A percentile compares a stretch with the other conserved stretches of the same genome.
Conservation (phyloP, 2,888 invertebrate genomes). For the Stenchaetothrips biformis region DNA sequence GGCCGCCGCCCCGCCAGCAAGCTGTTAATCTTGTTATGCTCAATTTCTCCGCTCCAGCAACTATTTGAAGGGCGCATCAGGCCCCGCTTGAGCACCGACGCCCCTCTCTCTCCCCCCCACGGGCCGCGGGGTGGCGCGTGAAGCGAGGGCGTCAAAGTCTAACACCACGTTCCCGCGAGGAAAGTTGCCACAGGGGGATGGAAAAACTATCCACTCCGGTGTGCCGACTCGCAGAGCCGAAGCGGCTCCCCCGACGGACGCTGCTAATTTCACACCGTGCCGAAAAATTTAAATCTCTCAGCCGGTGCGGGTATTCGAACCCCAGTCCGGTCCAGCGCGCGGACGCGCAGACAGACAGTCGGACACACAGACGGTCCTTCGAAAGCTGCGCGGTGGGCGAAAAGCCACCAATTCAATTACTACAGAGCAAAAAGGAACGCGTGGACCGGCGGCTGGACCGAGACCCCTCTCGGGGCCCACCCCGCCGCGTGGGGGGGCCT, state of each 20-base stretch:
- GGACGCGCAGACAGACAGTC: not conserved
- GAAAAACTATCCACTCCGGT: too few relatives aligned
- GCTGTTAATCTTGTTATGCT: slow-evolving; percentile 22
- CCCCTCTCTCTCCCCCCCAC: too few relatives aligned
- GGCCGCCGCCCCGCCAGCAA: not conserved
- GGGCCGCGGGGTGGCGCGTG: not conserved
- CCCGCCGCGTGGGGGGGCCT: too few relatives aligned
- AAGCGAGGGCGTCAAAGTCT: slow-evolving; percentile 14
- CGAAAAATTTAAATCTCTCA: too few relatives aligned
- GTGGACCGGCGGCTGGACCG: not conserved
- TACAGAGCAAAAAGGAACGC: not conserved
- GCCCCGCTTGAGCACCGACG: not conserved
- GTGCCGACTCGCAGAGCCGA: too few relatives aligned
- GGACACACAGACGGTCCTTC: not conserved
- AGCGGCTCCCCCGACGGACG: too few relatives aligned
- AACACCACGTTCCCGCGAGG: not conserved
- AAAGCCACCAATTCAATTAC: not conserved
- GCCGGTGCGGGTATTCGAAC: too few relatives aligned
- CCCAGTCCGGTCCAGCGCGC: too few relatives aligned
- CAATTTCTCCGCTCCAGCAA: slow-evolving; percentile 20
- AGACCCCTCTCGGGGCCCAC: too few relatives aligned
- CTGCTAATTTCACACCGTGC: too few relatives aligned
- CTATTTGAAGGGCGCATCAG: slow-evolving; percentile 8
- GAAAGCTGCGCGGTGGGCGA: not conserved
- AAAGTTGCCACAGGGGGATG: not conserved